Evolutionary conservation across 2,888 invertebrate genomes (phyloP).

Genomic region (Drymonia ruficornis): DNA sequence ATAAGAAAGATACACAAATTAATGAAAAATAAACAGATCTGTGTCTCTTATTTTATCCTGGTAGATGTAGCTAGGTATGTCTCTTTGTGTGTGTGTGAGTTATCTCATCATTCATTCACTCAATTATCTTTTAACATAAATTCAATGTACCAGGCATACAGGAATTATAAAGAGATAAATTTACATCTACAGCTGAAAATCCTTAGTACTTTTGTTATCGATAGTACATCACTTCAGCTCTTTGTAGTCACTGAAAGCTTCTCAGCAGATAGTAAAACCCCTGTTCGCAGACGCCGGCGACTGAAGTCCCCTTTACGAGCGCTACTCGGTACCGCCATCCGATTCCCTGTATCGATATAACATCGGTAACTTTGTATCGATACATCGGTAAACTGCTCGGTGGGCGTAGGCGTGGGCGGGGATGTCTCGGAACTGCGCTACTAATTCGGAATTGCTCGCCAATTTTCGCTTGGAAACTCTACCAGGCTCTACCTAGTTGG

Average conservation of each 20-base stretch:
- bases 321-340: slow-evolving; percentile 53
- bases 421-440: slow-evolving; percentile 1
- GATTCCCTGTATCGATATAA: slow-evolving; percentile 61
- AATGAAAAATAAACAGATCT: too few relatives aligned
- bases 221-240: slow-evolving; percentile 28
- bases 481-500: background rate
- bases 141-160: too few relatives aligned
- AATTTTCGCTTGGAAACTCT: slow-evolving; percentile 1
- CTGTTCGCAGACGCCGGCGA: slow-evolving; percentile 55
- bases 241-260: slow-evolving; percentile 62
- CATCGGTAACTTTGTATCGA: slow-evolving; percentile 49
- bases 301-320: slow-evolving; percentile 64
- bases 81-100: too few relatives aligned
- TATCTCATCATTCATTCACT: too few relatives aligned
- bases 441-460: slow-evolving; percentile 7
- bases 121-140: too few relatives aligned
- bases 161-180: too few relatives aligned
- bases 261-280: slow-evolving; percentile 65
- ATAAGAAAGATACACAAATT: too few relatives aligned
- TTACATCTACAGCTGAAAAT: background rate
- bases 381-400: slow-evolving; percentile 6
- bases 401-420: slow-evolving; percentile 6
- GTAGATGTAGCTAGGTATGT: too few relatives aligned
- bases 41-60: too few relatives aligned
- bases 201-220: slow-evolving; percentile 3